These are phyloP conservation scores for Malurus alboscapulatus DNA, from an alignment of 2,113 vertebrate genomes.

Conservation along the genomic window DNA sequence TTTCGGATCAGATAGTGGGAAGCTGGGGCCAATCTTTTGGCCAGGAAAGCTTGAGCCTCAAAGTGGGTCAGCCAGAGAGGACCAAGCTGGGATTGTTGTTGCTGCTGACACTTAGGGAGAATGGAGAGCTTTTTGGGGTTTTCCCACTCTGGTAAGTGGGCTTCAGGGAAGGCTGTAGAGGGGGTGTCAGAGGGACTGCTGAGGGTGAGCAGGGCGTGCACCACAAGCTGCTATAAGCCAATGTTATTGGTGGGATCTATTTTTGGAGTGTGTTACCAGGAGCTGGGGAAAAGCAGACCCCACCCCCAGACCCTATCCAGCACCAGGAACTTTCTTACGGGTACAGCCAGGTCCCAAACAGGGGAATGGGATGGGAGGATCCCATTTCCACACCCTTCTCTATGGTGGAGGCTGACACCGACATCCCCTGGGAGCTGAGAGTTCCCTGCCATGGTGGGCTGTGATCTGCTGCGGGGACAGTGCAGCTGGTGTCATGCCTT, in stretches of 20 bases:
- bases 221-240: not conserved
- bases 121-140: not conserved
- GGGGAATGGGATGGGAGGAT: not conserved
- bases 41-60: not conserved
- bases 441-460: not conserved
- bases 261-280: conserved; percentile 58
- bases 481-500: not conserved
- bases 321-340: not conserved
- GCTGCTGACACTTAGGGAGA: not conserved
- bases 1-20: not conserved
- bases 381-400: not conserved
- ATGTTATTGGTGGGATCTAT: conserved; percentile 19
- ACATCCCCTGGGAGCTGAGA: not conserved
- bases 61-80: not conserved
- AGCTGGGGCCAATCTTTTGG: not conserved
- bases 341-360: not conserved
- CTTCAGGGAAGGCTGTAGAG: not conserved
- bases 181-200: not conserved
- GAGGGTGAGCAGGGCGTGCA: not conserved
- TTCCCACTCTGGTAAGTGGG: rapidly evolving
- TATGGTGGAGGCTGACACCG: not conserved
- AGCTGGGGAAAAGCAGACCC: conserved; percentile 28
- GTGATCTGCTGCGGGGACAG: not conserved
- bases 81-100: not conserved
- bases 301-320: conserved; percentile 8